phyloP scores from a whole-genome alignment of 2,797 vertebrate species.

The Thripadectes ignobilis region DNA sequence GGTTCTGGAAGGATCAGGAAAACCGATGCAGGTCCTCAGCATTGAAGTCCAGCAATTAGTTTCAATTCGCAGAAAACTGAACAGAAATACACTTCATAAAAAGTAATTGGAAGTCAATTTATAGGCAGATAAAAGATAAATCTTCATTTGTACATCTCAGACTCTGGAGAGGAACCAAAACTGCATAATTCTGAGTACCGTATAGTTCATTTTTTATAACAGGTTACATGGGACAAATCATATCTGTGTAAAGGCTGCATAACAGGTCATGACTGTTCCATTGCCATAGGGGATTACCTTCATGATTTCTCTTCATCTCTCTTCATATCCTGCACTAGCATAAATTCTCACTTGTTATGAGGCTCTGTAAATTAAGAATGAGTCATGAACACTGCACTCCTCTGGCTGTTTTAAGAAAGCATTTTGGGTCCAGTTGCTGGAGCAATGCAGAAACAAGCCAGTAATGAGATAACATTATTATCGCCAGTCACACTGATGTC shows the following conservation, averaged over 20 bases:
- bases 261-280: not conserved
- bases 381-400: not conserved
- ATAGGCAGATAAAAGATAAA: not conserved
- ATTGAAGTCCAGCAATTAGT: not conserved
- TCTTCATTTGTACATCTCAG: not conserved
- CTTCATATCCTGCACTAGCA: not conserved
- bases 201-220: not conserved
- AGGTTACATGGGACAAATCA: not conserved
- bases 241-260: not conserved
- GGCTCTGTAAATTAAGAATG: not conserved
- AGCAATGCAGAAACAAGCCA: not conserved
- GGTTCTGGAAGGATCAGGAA: not conserved
- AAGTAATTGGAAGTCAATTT: not conserved
- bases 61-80: not conserved
- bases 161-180: not conserved
- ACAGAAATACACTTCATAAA: not conserved
- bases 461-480: not conserved
- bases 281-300: not conserved
- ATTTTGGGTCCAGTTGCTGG: not conserved
- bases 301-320: not conserved
- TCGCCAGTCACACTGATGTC: not conserved
- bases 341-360: not conserved
- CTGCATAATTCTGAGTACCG: not conserved
- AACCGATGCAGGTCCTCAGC: not conserved
- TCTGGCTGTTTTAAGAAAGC: not conserved